Evolutionary conservation across 2,888 invertebrate species (phyloP), one percentile per base, ranked within the genome.

Genomic region (Archips xylosteana): DNA sequence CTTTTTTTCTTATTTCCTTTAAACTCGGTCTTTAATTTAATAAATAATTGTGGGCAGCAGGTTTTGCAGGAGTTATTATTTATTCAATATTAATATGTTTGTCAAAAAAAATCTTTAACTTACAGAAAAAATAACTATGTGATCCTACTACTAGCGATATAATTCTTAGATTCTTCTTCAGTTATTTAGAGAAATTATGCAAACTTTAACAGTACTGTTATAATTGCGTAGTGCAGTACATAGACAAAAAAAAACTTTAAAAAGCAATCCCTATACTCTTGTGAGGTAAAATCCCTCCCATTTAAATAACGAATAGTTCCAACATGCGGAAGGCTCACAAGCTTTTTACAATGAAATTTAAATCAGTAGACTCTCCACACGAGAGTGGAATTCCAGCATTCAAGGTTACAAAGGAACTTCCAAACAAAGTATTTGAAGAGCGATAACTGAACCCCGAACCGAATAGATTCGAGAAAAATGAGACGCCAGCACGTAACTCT

Each of bases 351-450:
- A 61, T 60, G 74, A 69, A 74, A 65, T 74, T 74, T 74, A 65
- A 74, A 74, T 74, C 74, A 74, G 74, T 60, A 51, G 51, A 70
- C 60, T 74, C 76, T 80, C 77, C 75, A 78, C 77, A 79, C 76
- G 78, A 78, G 79, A 84, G 81, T 82, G 86, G 85, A 88, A 89
- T 89, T 87, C 84, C 83, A 86, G 85, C 83, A 86, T 89, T 89
- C 92, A 93, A 92, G 92, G 92, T 92, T 89, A 90, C 83, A 87
- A 84, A 84, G 87, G 87, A 92, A 90, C 89, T 90, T 90, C 88
- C 85, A 86, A 90, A 85, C 84, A 81, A 87, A 89, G 89, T 92
- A 92, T 92, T 92, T 92, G 89, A 88, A 89, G 84, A 90, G 87
- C 89, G 91, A 91, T 91, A 92, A 91, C 87, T 86, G 82, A 88